Conservation (phyloP, 2,797 vertebrate species). For the Paramormyrops hopkinsi region DNA sequence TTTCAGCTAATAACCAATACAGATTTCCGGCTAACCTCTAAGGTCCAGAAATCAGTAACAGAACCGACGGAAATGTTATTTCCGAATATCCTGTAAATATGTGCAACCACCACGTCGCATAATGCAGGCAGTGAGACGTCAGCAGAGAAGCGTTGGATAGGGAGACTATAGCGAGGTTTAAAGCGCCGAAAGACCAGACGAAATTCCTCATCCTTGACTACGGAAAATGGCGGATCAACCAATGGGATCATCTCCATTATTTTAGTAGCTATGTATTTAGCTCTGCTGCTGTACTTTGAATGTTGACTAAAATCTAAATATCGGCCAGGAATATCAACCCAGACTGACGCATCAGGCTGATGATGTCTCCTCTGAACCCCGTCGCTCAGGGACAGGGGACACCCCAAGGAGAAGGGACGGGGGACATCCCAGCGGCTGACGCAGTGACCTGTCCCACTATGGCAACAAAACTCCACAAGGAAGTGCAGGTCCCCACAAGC, state of each 20-base stretch:
- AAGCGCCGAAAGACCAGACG: background rate
- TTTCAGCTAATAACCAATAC: background rate
- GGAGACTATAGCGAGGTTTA: background rate
- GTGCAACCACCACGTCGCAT: background rate
- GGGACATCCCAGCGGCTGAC: background rate
- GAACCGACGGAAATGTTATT: background rate
- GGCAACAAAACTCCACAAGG: background rate
- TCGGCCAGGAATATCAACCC: background rate
- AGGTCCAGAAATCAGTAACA: background rate
- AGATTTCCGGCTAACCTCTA: background rate
- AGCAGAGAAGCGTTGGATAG: background rate
- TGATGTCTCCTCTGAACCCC: background rate
- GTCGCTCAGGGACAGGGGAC: background rate
- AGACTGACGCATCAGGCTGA: background rate
- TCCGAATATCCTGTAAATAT: background rate
- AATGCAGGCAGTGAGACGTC: background rate
- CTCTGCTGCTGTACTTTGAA: background rate
- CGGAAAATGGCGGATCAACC: background rate
- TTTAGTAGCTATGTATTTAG: background rate
- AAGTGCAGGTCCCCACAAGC: background rate
- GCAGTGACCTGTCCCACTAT: background rate
- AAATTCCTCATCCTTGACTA: background rate
- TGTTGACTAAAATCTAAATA: background rate
- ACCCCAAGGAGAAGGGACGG: background rate
- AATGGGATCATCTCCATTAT: background rate